Evolutionary conservation across 2,888 invertebrate genomes (phyloP), one percentile per base, ranked within the genome.

Genomic region (Disparrhopalites patrizii): DNA sequence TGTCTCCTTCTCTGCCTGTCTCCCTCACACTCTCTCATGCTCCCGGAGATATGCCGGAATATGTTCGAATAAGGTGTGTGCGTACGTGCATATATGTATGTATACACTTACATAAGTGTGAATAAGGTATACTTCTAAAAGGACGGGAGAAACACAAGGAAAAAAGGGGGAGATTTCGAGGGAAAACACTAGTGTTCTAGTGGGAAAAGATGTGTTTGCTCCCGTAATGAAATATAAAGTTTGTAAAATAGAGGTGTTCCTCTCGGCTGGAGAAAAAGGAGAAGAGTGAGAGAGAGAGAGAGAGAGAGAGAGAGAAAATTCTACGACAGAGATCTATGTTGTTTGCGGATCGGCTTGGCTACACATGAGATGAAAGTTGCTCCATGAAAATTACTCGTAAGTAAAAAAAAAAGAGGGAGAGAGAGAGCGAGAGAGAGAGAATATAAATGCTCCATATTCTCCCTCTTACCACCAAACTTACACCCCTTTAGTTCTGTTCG

Each of bases 151-250:
- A n/a, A n/a, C n/a, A 36, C 36, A 36, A 10, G 36, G 36, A 36
- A 13, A 20, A 43, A 20, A 43, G 43, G 20, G 43, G 20, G 43
- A 43, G 43, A 43, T n/a, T 43, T 3, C 18, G 36, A 36, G 8
- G 36, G 10, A 36, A 13, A 36, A 36, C n/a, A n/a, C n/a, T n/a
- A n/a, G n/a, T n/a, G n/a, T n/a, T n/a, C n/a, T n/a, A n/a, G n/a
- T n/a, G n/a, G n/a, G n/a, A n/a, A n/a, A n/a, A n/a, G n/a, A n/a
- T 10, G 20, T 47, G 47, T 47, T 47, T 30, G 7, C 1, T n/a
- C 54, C 33, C 23, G 36, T 51, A 61, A 51, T 61, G 61, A 61
- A 61, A 61, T 31, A 61, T 36, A 61, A 51, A 58, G 58, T 58
- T 58, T 58, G 58, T 58, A 58, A 40, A 57, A 40, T 38, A 40